These are phyloP conservation scores for Gyps fulvus DNA, from an alignment of 2,113 vertebrate genomes.

Conservation along the genomic window DNA sequence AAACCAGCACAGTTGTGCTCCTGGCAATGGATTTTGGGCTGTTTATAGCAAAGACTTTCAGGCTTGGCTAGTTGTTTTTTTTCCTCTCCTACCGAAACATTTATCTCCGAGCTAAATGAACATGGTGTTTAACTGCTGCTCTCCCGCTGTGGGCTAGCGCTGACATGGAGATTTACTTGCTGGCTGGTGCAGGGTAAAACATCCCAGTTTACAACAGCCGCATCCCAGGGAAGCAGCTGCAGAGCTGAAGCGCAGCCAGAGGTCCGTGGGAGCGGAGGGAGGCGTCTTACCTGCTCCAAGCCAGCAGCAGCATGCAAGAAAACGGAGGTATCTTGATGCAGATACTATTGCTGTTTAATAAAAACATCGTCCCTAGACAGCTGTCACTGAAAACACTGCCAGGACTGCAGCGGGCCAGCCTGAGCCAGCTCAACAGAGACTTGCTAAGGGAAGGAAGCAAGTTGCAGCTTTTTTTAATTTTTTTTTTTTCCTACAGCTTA, in stretches of 20 bases:
- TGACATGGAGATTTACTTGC: background rate
- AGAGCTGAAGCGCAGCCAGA: accelerated
- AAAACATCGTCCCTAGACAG: background rate
- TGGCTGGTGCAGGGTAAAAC: background rate
- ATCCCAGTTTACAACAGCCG: background rate
- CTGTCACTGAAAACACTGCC: background rate
- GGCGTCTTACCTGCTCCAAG: background rate
- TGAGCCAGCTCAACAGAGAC: background rate
- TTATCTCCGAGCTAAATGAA: background rate
- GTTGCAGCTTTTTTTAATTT: background rate
- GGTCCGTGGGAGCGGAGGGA: background rate
- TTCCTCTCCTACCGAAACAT: accelerated
- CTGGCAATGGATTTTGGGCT: background rate
- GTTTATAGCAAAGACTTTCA: background rate
- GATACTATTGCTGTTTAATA: background rate
- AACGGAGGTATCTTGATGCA: background rate
- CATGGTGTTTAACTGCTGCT: background rate
- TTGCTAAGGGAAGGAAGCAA: background rate
- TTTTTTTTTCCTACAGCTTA: background rate
- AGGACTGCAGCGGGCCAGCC: background rate
- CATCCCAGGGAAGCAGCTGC: accelerated
- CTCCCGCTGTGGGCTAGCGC: accelerated
- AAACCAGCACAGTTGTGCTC: accelerated
- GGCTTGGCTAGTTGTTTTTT: background rate
- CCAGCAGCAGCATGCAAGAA: background rate